Evolutionary conservation across 2,888 invertebrate genomes (phyloP).

Genomic region (Muschampia plurimacula): DNA sequence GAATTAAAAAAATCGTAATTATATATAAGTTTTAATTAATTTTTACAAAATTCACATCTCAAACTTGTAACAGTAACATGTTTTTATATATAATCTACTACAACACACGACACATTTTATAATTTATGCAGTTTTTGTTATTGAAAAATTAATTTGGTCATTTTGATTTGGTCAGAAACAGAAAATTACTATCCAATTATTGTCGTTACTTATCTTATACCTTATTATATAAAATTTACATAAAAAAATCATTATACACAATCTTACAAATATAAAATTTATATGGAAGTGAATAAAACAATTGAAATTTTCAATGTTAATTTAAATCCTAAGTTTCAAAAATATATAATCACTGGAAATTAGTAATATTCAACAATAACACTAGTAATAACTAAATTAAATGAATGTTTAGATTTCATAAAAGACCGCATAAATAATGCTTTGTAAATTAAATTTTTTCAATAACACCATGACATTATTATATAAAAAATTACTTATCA

Average conservation of each 20-base stretch:
- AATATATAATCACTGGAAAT: too few relatives aligned
- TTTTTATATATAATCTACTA: constrained; percentile 55
- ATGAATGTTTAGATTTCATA: too few relatives aligned
- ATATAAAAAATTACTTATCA: too few relatives aligned
- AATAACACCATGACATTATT: too few relatives aligned
- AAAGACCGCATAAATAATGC: too few relatives aligned
- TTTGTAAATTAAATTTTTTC: too few relatives aligned
- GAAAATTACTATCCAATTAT: constrained; percentile 4
- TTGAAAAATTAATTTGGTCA: constrained; percentile 25
- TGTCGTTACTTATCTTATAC: constrained; percentile 55
- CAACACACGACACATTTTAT: constrained; percentile 54
- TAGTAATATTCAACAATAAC: too few relatives aligned
- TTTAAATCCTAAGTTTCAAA: too few relatives aligned
- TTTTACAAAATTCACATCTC: constrained; percentile 48
- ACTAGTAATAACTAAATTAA: too few relatives aligned
- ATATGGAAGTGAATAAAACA: background rate
- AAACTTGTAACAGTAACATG: constrained; percentile 51
- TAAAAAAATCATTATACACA: constrained; percentile 29
- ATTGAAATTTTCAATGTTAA: background rate
- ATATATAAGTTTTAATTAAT: constrained; percentile 42
- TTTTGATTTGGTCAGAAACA: background rate
- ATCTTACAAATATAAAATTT: constrained; percentile 14
- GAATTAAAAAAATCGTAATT: constrained; percentile 7
- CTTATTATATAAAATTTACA: constrained; percentile 73
- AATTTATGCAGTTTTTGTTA: constrained; percentile 58